Conservation (phyloP, 2,888 invertebrate genomes). For the Anthophora plumipes region DNA sequence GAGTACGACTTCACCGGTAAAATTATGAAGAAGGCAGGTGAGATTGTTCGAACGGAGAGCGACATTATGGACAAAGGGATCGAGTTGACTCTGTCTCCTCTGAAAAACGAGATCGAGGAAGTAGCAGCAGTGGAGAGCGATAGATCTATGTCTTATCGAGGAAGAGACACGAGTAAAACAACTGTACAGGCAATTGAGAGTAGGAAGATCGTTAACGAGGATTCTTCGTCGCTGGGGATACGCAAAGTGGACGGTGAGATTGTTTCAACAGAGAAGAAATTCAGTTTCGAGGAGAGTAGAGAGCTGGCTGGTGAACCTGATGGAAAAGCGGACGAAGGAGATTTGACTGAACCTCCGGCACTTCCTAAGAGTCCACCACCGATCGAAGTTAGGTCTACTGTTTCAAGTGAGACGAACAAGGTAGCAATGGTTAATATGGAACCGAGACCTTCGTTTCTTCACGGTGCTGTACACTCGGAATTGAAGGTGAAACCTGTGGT, state of each 20-base stretch:
- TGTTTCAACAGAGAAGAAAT: slow-evolving; percentile 65
- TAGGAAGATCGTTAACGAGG: slow-evolving; percentile 52
- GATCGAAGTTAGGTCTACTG: slow-evolving; percentile 76
- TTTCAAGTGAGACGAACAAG: slow-evolving; percentile 38
- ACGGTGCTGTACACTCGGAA: slow-evolving; percentile 86
- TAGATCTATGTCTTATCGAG: slow-evolving; percentile 50
- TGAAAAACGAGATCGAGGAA: slow-evolving; percentile 82
- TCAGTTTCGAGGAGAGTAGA: slow-evolving; percentile 87
- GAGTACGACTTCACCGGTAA: slow-evolving; percentile 49
- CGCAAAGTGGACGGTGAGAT: slow-evolving; percentile 77
- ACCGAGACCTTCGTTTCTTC: slow-evolving; percentile 90
- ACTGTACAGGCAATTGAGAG: slow-evolving; percentile 26
- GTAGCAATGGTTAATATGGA: slow-evolving; percentile 80
- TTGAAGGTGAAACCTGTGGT: slow-evolving; percentile 88
- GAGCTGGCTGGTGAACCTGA: slow-evolving; percentile 94
- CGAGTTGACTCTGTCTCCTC: slow-evolving; percentile 76
- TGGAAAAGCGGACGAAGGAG: slow-evolving; percentile 93
- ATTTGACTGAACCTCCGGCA: slow-evolving; percentile 88
- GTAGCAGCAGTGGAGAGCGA: slow-evolving; percentile 67
- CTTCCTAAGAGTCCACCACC: slow-evolving; percentile 90
- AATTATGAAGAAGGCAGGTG: slow-evolving; percentile 30
- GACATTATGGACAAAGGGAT: slow-evolving; percentile 62
- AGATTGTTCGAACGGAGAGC: slow-evolving; percentile 41
- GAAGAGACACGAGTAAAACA: slow-evolving; percentile 67
- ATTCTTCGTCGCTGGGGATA: slow-evolving; percentile 49